Percentiles rank a stretch among this genome's conserved stretches.
phyloP scores from a whole-genome alignment of 1,140 invertebrate species.

The Cyclargus thomasi region DNA sequence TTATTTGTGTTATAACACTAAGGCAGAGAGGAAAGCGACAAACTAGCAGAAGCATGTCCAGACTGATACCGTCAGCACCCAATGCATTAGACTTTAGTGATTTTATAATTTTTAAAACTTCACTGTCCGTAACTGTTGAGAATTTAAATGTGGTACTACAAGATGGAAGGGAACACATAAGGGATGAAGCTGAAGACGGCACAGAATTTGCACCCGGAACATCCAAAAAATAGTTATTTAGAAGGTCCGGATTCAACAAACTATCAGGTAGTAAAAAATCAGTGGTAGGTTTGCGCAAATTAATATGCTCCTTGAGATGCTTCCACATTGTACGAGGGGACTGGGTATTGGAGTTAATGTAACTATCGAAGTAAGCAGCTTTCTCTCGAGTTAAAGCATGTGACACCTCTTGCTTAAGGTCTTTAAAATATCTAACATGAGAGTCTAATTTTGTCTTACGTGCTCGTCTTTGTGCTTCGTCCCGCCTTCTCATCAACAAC shows the following conservation, averaged over 20 bases:
- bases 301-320: slow-evolving; percentile 11
- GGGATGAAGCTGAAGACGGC: slow-evolving; percentile 9
- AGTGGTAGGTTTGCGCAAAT: not conserved
- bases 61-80: slow-evolving; percentile 26
- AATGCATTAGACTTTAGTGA: slow-evolving; percentile 23
- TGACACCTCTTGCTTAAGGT: not conserved
- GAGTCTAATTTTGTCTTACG: not conserved
- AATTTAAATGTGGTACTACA: slow-evolving; percentile 16
- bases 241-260: slow-evolving; percentile 21
- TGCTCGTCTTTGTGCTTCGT: not conserved
- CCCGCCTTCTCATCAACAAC: not conserved
- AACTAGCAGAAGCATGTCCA: slow-evolving; percentile 19
- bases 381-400: not conserved
- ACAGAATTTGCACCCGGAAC: slow-evolving; percentile 19
- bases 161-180: slow-evolving; percentile 10
- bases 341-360: slow-evolving; percentile 1
- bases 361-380: slow-evolving; percentile 5
- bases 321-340: slow-evolving; percentile 10
- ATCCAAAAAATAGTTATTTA: slow-evolving; percentile 27
- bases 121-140: not conserved
- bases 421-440: not conserved
- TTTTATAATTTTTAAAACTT: slow-evolving; percentile 21
- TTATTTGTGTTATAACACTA: too few species aligned
- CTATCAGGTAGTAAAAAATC: not conserved
- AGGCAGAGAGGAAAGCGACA: too few species aligned